Evolutionary conservation across 2,113 vertebrate species (phyloP), one percentile per base, ranked within the genome.

Genomic region (Ailurus styani): DNA sequence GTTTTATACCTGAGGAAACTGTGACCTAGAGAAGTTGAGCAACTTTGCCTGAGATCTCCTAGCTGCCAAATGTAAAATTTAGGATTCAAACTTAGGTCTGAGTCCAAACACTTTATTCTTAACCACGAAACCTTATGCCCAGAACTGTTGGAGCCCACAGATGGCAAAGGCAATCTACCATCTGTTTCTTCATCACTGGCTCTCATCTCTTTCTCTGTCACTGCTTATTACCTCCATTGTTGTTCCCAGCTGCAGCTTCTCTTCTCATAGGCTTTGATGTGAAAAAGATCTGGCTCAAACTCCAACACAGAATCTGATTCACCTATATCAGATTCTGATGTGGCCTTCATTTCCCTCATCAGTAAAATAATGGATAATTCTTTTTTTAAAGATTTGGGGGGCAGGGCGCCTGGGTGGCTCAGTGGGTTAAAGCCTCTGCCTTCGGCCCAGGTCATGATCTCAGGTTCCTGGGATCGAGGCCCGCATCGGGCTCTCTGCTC

Each of bases 221-320:
- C 50, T 87, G 86, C 64, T 89, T 54, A 85, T 20, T 60, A 79
- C 25, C 34, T 60, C 78, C 55, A 40, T 0, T 47, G 12, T 15
- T 42, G 81, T 27, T 66, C 70, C 55, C 52, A 78, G 57, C 34
- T 64, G 40, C 14, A 64, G 27, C n/a, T 73, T 87, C 70, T 91
- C 21, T 91, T 27, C 25, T 77, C 31, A 60, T 6, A 34, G 15
- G 27, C 55, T 94, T 25, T 86, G 27, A 77, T 70, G 45, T 45
- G 66, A 95, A 93, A 95, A 94, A 81, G 6, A 78, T 57, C 47
- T 78, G 10, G 10, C 55, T 93, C 57, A 92, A 84, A 95, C 75
- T 68, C 20, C 21, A 62, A 42, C 40, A 79, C 0, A 75, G 54
- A 95, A 68, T 93, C 9, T 64, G 42, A 86, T 77, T 42, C 82